Evolutionary conservation across 1,140 invertebrate species (phyloP).

Genomic region (Sinella curviseta): DNA sequence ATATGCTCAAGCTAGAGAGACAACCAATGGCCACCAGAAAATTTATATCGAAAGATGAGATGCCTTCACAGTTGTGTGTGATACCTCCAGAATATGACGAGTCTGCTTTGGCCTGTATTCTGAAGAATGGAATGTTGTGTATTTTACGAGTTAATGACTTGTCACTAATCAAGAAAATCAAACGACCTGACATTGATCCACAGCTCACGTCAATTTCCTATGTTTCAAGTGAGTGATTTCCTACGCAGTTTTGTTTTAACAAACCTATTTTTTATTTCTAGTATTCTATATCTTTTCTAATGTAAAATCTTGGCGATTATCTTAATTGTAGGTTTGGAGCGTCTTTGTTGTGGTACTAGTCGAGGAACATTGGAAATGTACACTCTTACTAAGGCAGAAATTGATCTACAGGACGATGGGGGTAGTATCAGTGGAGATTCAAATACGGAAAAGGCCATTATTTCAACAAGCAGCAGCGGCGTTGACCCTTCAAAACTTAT

Average conservation of each 20-base stretch:
- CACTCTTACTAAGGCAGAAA: constrained; percentile 36
- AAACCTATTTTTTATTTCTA: neutral
- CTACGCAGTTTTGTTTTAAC: constrained; percentile 22
- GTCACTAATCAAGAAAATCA: constrained; percentile 59
- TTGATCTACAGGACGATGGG: constrained; percentile 8
- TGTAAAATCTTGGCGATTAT: too few species aligned
- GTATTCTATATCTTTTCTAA: neutral
- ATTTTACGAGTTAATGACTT: constrained; percentile 40
- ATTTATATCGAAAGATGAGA: constrained; percentile 30
- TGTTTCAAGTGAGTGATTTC: constrained; percentile 45
- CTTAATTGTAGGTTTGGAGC: constrained; percentile 72
- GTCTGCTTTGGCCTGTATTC: constrained; percentile 33
- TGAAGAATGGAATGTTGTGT: constrained; percentile 33
- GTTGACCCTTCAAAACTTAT: constrained; percentile 55
- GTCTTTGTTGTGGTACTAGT: constrained; percentile 77
- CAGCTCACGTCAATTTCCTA: constrained; percentile 44
- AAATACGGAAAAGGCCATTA: neutral
- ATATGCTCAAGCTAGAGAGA: constrained; percentile 52
- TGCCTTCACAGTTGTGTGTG: constrained; percentile 29
- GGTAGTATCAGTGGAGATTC: neutral
- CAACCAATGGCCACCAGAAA: constrained; percentile 48
- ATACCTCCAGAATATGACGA: constrained; percentile 36
- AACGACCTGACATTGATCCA: constrained; percentile 30
- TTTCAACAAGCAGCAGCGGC: neutral
- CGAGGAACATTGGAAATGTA: constrained; percentile 80